Evolutionary conservation across 2,113 vertebrate genomes (phyloP).

Genomic region (Nymphicus hollandicus): DNA sequence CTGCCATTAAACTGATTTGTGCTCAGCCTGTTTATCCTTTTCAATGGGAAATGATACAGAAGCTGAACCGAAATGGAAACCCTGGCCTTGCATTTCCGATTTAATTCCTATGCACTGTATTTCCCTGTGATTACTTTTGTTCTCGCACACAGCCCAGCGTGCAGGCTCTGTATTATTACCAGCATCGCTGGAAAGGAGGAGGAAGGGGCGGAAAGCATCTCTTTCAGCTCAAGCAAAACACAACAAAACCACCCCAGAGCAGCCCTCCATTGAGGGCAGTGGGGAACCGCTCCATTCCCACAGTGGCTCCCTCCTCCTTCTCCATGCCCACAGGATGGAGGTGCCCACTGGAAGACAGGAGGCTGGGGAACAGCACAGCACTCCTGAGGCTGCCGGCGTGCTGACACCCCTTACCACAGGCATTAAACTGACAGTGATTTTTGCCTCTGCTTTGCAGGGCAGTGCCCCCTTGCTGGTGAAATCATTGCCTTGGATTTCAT

Average conservation of each 20-base stretch:
- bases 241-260: neutral
- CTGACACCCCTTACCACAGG: neutral
- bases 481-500: neutral
- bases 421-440: neutral
- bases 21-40: constrained; percentile 38
- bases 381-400: neutral
- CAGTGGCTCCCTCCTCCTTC: neutral
- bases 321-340: accelerated
- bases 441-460: neutral
- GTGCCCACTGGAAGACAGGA: neutral
- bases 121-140: constrained; percentile 49
- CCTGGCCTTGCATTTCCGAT: neutral
- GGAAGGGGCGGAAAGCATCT: neutral
- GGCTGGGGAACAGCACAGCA: neutral
- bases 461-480: neutral
- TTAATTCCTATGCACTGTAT: neutral
- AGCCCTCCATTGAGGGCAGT: neutral
- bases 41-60: neutral
- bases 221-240: neutral
- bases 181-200: neutral
- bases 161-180: constrained; percentile 4
- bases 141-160: neutral
- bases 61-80: constrained; percentile 15
- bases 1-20: constrained; percentile 52
- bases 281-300: neutral